Evolutionary conservation across 37 sponge, comb jelly and placozoan genomes (phyloP).

Genomic region (Beroe ovata): DNA sequence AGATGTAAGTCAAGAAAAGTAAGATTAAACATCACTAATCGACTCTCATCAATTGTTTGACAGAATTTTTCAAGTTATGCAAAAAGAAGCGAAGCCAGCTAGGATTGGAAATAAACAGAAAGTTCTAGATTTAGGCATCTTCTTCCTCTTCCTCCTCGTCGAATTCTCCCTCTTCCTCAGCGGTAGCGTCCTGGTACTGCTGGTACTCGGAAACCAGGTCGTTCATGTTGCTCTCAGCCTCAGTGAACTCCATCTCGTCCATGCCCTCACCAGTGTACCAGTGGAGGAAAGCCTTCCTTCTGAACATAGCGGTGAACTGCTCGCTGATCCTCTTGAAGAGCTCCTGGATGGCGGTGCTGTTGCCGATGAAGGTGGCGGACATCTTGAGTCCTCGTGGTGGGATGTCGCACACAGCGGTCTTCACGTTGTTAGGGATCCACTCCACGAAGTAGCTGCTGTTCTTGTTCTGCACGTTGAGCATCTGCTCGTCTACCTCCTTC

Average conservation of each 20-base stretch:
- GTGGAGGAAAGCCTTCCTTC: constrained; percentile 99
- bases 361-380: constrained; percentile 98
- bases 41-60: too few relatives aligned
- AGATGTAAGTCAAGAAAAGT: too few relatives aligned
- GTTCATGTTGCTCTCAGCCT: constrained; percentile 99
- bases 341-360: constrained; percentile 99
- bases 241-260: constrained; percentile 71
- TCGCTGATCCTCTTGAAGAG: constrained; percentile 99
- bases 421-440: constrained; percentile 68
- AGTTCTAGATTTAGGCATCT: constrained; percentile 65
- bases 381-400: constrained; percentile 93
- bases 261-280: constrained; percentile 99
- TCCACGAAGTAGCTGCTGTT: constrained; percentile 69
- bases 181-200: constrained; percentile 99
- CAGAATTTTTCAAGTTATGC: too few relatives aligned
- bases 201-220: constrained; percentile 99
- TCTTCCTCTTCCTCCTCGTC: constrained; percentile 97
- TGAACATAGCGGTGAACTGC: constrained; percentile 99
- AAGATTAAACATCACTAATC: too few relatives aligned
- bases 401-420: constrained; percentile 67
- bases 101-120: neutral
- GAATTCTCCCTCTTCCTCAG: constrained; percentile 97
- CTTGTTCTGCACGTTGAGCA: constrained; percentile 75
- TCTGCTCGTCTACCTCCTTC: constrained; percentile 99
- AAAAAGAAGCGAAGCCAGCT: neutral